Evolutionary conservation across 2,797 vertebrate genomes (phyloP), one percentile per base, ranked within the genome.

Genomic region (Toxotes lorentzi): DNA sequence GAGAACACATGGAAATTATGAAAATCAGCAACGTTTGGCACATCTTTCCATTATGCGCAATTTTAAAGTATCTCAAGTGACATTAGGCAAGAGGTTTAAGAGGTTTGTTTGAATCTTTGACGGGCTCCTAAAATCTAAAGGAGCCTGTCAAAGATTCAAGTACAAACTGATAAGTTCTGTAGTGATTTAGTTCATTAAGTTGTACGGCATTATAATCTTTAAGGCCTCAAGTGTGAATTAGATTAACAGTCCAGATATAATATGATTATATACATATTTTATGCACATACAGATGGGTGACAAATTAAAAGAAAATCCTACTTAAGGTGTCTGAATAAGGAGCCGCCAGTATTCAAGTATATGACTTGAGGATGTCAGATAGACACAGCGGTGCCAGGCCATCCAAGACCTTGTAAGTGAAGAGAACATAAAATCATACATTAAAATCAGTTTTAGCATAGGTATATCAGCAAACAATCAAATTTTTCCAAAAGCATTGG

Each of bases 11-110:
- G 48, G 17, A 58, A 65, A 81, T 73, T 73, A 51, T 48, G 51
- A 71, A 73, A 75, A 85, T 80, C 41, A 63, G 79, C 62, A 43
- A 70, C 45, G 50, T 76, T 69, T 45, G 50, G 4, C 45, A 56
- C 24, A 38, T 79, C 35, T 56, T 65, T 50, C 70, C 38, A 73
- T 27, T 38, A 3, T 59, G 64, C 16, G 13, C 30, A 41, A 53
- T 72, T 78, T 76, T 23, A 70, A 34, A 79, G 54, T 12, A 53
- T 80, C 64, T 66, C 12, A 3, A 71, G 63, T 65, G 59, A 59
- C 58, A 73, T 60, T 1, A 30, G 47, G 30, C 24, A 34, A 48
- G 62, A 76, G 2, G 4, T 74, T 51, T 41, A 40, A 67, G 60
- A 66, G 13, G 59, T 73, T 43, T 70, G 27, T 70, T 30, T 54